These are phyloP conservation scores for Cryptomyrus ogoouensis DNA, from an alignment of 2,113 vertebrate genomes.

Conservation along the genomic window DNA sequence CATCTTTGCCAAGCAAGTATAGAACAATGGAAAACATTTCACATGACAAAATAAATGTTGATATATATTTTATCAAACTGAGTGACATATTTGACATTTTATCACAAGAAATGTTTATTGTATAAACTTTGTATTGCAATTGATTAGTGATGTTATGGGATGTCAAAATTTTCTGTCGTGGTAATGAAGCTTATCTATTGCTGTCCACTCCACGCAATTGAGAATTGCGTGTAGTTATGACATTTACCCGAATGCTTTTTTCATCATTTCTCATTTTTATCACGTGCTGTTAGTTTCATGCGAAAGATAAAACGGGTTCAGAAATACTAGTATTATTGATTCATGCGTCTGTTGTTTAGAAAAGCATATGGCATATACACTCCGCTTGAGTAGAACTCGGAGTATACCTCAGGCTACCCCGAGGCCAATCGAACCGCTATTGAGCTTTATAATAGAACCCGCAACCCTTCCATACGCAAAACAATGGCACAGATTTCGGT, in stretches of 20 bases:
- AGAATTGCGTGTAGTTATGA: neutral
- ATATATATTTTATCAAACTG: neutral
- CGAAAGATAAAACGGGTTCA: neutral
- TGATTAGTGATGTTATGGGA: neutral
- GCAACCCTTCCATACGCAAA: neutral
- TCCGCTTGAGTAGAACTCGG: neutral
- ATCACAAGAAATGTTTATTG: neutral
- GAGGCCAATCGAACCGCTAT: slow-evolving; percentile 15
- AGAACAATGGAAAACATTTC: neutral
- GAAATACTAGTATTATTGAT: slow-evolving; percentile 1
- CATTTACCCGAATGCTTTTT: neutral
- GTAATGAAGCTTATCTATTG: neutral
- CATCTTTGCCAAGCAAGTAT: neutral
- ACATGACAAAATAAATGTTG: neutral
- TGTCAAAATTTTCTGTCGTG: neutral
- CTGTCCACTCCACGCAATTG: neutral
- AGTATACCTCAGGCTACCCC: slow-evolving; percentile 6
- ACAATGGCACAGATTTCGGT: slow-evolving; percentile 28
- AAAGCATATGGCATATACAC: slow-evolving; percentile 12
- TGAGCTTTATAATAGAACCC: slow-evolving; percentile 20
- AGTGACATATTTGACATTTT: neutral
- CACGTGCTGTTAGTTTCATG: neutral
- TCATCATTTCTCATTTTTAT: neutral
- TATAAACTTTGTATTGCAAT: neutral
- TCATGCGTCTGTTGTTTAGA: neutral